Base-by-base conservation (phyloP, 2,888 invertebrate species). In the Chironomus tentans region DNA sequence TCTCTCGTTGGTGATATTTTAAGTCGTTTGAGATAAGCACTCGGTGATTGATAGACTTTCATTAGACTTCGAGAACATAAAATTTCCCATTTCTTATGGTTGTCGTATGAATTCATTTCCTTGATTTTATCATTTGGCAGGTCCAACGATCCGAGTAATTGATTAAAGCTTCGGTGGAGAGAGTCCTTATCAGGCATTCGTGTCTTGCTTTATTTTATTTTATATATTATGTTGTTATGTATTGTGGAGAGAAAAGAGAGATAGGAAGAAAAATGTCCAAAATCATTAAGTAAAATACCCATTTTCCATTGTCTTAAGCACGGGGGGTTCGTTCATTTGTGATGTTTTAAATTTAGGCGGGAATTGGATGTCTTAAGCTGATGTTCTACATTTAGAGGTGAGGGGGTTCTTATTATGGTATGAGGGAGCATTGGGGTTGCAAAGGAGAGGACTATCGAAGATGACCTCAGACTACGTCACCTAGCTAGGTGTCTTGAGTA, bases 71-170 rank as follows among this genome's bases (percentile, higher is more conserved):
- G 47, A 22, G 74, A 68, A 68, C 68, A 74, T 50, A 74, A 74
- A 74, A 74, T 47, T 46, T 74, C 74, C 74, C 74, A 74, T 68
- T 74, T 74, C 68, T 74, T 74, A 68, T 68, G 65, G 68, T 74
- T 62, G 65, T 65, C 74, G 61, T 72, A 62, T 18, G 72, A 62
- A 72, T 72, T 72, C 72, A 72, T 72, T 72, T 72, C 61, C 62
- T 61, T 56, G 61, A 72, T 72, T 72, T 72, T 72, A 72, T 61
- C 72, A 56, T 61, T 46, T n/a, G 61, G 61, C 62, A 72, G 72
- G 61, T 72, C 72, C 72, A 72, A 72, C 72, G 72, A 72, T 72
- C 72, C 72, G 72, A 72, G 72, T 72, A 72, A 72, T 72, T 72
- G 72, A 72, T 72, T 72, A 72, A 72, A 72, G 62, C 62, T 72